Conservation (phyloP, 2,888 invertebrate species). For the Amblyjoppa proteus region DNA sequence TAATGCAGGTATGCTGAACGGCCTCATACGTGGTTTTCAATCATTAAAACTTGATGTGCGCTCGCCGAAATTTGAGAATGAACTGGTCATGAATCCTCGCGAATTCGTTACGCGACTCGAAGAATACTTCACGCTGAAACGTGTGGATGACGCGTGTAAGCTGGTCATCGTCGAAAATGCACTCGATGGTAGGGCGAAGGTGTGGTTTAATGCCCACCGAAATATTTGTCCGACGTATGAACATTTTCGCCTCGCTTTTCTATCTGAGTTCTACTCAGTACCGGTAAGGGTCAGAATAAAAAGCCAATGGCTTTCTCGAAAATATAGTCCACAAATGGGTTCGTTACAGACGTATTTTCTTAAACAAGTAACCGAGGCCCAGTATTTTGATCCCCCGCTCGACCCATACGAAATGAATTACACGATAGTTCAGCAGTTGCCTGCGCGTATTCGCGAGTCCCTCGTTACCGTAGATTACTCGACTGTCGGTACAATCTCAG, state of each 20-base stretch:
- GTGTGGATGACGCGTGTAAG: background rate
- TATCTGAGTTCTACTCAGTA: slow-evolving; percentile 53
- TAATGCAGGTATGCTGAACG: slow-evolving; percentile 1
- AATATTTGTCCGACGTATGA: background rate
- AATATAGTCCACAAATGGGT: slow-evolving; percentile 41
- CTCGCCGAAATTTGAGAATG: background rate
- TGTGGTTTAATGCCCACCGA: background rate
- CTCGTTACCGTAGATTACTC: slow-evolving; percentile 1
- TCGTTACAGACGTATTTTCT: slow-evolving; percentile 36
- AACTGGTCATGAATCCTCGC: background rate
- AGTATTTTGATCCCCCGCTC: slow-evolving; percentile 24
- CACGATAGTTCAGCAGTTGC: slow-evolving; percentile 37
- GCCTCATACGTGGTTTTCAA: background rate
- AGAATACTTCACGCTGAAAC: background rate
- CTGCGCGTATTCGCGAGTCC: background rate
- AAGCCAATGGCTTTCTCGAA: slow-evolving; percentile 17
- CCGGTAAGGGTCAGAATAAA: slow-evolving; percentile 36
- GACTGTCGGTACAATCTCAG: background rate
- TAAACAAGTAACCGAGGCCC: slow-evolving; percentile 19
- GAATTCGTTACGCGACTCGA: background rate
- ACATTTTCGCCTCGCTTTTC: slow-evolving; percentile 32
- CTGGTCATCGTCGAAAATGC: background rate
- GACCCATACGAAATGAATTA: slow-evolving; percentile 35
- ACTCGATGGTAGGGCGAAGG: background rate
- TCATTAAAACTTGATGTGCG: background rate